A percentile compares a stretch with the other conserved stretches of the same genome.
These are phyloP conservation scores for Myrmecophaga tridactyla DNA, from an alignment of 2,113 vertebrate species.

Conservation along the genomic window DNA sequence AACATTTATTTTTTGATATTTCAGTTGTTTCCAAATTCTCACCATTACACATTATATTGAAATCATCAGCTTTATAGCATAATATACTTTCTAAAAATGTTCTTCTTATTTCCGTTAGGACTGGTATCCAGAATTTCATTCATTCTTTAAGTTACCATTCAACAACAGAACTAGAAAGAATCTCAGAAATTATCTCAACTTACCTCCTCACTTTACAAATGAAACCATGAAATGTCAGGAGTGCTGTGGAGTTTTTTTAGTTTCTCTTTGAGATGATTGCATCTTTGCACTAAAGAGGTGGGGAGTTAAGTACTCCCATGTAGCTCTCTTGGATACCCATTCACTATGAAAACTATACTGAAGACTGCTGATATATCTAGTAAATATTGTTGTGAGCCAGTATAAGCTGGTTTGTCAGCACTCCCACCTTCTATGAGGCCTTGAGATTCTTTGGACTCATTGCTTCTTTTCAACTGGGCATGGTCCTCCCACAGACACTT, in stretches of 20 bases:
- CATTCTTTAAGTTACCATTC: not conserved
- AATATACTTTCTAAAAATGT: not conserved
- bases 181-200: not conserved
- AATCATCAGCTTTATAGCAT: not conserved
- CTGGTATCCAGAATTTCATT: not conserved
- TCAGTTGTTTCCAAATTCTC: not conserved
- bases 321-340: not conserved
- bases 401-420: not conserved
- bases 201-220: not conserved
- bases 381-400: not conserved
- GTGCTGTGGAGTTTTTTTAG: not conserved
- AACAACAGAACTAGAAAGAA: not conserved
- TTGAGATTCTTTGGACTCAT: not conserved
- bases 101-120: not conserved
- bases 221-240: not conserved
- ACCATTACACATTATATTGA: not conserved
- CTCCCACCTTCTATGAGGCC: not conserved
- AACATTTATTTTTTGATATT: slow-evolving; percentile 12
- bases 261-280: slow-evolving; percentile 9
- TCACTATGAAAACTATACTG: not conserved
- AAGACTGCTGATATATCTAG: not conserved
- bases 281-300: not conserved
- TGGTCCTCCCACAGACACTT: not conserved
- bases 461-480: not conserved
- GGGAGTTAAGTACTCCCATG: not conserved